A percentile compares a stretch with the other conserved stretches of the same genome.
These are phyloP conservation scores for Mus minutoides DNA, from an alignment of 2,797 vertebrate genomes.

Conservation along the genomic window DNA sequence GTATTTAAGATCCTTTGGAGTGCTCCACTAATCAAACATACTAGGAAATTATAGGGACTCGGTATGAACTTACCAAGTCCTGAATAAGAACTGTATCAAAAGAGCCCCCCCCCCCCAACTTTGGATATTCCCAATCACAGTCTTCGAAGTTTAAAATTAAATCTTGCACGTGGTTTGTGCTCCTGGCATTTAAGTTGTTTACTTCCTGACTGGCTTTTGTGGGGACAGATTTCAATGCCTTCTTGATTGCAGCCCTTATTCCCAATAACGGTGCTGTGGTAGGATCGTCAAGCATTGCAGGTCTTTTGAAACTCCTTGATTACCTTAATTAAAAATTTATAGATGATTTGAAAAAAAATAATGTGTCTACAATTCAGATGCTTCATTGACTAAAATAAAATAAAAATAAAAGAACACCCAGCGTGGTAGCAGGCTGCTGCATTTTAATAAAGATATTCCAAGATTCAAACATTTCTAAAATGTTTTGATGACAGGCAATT, in stretches of 20 bases:
- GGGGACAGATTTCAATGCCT: conserved; percentile 62
- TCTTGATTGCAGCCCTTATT: conserved; percentile 70
- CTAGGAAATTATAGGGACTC: background rate
- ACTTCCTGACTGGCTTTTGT: background rate
- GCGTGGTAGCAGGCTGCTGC: background rate
- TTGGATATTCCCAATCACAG: background rate
- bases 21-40: conserved; percentile 19
- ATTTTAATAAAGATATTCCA: conserved; percentile 12
- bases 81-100: background rate
- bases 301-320: conserved; percentile 51
- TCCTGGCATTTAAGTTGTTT: conserved; percentile 54
- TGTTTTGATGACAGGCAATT: background rate
- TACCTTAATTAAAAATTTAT: conserved; percentile 69
- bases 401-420: background rate
- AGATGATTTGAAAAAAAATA: conserved; percentile 51
- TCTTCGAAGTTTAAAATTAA: conserved; percentile 46
- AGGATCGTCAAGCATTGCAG: background rate
- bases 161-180: background rate
- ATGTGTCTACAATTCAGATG: conserved; percentile 28
- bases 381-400: conserved; percentile 30
- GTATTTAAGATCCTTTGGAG: background rate
- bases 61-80: background rate
- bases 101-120: background rate
- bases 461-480: background rate
- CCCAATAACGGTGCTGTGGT: conserved; percentile 63